Evolutionary conservation across 2,888 invertebrate genomes (phyloP), one percentile per base, ranked within the genome.

Genomic region (Lasioglossum figueresi): DNA sequence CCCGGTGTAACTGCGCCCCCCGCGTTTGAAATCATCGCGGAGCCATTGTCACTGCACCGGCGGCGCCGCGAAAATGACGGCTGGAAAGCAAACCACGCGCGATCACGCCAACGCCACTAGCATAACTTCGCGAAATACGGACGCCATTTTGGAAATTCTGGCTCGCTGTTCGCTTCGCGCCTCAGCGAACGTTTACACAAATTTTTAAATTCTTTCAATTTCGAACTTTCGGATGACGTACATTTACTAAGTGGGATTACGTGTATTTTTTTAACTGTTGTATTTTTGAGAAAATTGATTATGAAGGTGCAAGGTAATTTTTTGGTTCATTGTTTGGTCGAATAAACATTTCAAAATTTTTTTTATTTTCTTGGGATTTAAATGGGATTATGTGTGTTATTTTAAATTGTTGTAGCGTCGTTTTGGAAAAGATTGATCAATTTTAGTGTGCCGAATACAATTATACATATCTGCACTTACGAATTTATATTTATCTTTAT

Each of bases 21-120:
- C 66, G 34, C 34, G 76, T 48, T 72, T n/a, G 52, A 72, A 66
- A 83, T 80, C 76, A 76, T 83, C 76, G 71, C 80, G 34, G 68
- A 68, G 37, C 83, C 66, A 72, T 83, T 80, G 83, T 66, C 63
- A 76, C n/a, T 16, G 80, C 82, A 70, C 45, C 52, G 63, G 27
- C 40, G 56, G n/a, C 43, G 45, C 31, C 56, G 43, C 45, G 70
- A 79, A 59, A 74, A 79, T 56, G 80, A 79, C 72, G 75, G 56
- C 63, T 66, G 63, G 59, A 76, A 76, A 72, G 80, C 80, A 80
- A 83, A 80, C 80, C 72, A 40, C 45, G 52, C 37, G 74, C 74
- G 40, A 82, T 79, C 73, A 66, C 40, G 43, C 72, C 52, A 63
- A 40, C n/a, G 52, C 66, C 40, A 27, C 52, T 34, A n/a, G 71